Evolutionary conservation across 1,140 invertebrate species (phyloP).

Genomic region (Meloidogyne floridensis): DNA sequence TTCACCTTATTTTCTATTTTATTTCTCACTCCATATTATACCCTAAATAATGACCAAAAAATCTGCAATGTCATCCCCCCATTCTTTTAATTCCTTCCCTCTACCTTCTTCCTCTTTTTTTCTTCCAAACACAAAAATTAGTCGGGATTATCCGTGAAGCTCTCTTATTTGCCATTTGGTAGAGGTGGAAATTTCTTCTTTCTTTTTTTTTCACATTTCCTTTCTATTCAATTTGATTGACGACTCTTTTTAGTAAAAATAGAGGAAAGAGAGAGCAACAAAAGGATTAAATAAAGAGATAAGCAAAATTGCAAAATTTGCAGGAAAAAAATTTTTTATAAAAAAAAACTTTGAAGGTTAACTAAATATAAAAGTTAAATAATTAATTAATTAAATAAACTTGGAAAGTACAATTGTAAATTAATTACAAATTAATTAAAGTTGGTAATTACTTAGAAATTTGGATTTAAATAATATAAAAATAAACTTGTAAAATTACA

Average conservation of each 20-base stretch:
- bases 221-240: not conserved
- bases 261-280: not conserved
- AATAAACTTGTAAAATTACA: no score
- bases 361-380: not conserved
- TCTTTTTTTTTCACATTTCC: not conserved
- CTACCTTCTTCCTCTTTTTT: not conserved
- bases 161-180: no score
- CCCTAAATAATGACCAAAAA: no score
- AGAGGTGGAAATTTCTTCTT: not conserved
- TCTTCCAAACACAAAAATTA: not conserved
- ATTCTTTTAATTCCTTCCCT: not conserved
- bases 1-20: no score
- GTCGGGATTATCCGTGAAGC: slow-evolving; percentile 1
- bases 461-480: no score
- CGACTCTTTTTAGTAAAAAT: not conserved
- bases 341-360: not conserved
- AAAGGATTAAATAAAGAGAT: slow-evolving; percentile 10
- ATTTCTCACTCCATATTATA: no score
- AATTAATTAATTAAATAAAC: not conserved
- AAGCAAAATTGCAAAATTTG: slow-evolving; percentile 3
- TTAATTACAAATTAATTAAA: no score
- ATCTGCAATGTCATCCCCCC: not conserved
- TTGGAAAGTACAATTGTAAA: no score
- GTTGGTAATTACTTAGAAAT: no score
- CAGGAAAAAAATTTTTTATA: not conserved